A percentile compares a stretch with the other conserved stretches of the same genome.
These are phyloP conservation scores for Tympanuchus pallidicinctus DNA, from an alignment of 2,113 vertebrate species.

Conservation along the genomic window DNA sequence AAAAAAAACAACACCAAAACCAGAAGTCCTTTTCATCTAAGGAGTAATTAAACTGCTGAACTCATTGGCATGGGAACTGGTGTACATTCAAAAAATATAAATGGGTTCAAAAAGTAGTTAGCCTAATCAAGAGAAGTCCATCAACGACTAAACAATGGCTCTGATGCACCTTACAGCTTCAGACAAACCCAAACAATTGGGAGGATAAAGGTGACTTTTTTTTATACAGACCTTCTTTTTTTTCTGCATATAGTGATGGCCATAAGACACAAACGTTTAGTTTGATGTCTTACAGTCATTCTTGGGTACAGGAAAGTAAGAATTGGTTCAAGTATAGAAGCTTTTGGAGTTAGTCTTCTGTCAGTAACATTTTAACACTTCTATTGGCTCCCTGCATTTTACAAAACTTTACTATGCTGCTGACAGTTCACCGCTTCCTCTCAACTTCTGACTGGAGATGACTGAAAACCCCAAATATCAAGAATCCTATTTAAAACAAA, in stretches of 20 bases:
- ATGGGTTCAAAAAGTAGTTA: not conserved
- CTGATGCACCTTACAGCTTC: not conserved
- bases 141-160: not conserved
- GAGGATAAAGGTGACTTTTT: not conserved
- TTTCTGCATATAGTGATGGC: not conserved
- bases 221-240: not conserved
- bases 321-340: not conserved
- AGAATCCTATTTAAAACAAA: not conserved
- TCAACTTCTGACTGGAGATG: not conserved
- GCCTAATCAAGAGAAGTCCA: not conserved
- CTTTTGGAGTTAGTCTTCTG: not conserved
- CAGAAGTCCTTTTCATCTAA: constrained; percentile 3
- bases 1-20: not conserved
- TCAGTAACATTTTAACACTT: not conserved
- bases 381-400: not conserved
- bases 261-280: not conserved
- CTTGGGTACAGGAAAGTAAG: not conserved
- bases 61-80: not conserved
- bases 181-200: not conserved
- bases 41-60: constrained; percentile 8
- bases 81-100: not conserved
- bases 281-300: not conserved
- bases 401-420: not conserved
- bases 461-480: not conserved
- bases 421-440: not conserved